Conservation (phyloP, 1,140 invertebrate species). For the Rhopalosiphum maidis region DNA sequence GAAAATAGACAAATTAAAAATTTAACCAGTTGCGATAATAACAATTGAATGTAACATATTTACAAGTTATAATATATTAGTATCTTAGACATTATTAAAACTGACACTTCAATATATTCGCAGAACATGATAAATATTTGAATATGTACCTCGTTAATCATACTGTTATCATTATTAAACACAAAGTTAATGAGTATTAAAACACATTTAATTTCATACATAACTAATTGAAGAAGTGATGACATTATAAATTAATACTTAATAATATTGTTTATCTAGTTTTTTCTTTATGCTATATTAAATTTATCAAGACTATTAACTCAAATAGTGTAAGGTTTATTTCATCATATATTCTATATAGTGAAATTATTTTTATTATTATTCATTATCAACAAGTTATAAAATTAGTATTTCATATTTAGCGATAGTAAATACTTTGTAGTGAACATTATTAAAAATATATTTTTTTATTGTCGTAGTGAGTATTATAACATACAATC, state of each 20-base stretch:
- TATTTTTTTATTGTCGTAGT: too few relatives aligned
- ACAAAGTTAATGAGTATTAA: too few relatives aligned
- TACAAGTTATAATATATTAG: not conserved
- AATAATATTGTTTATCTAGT: too few relatives aligned
- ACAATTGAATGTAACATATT: not conserved
- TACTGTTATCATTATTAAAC: not conserved
- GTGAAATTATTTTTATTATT: not conserved
- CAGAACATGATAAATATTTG: too few relatives aligned
- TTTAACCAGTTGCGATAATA: not conserved
- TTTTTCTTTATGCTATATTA: too few relatives aligned
- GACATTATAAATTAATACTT: not conserved
- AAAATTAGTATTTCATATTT: not conserved
- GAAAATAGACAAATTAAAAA: not conserved
- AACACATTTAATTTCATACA: not conserved
- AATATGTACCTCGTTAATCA: not conserved
- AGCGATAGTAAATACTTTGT: not conserved
- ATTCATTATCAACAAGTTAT: not conserved
- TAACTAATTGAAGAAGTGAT: not conserved
- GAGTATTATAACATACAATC: too few relatives aligned
- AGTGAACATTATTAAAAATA: too few relatives aligned
- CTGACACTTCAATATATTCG: too few relatives aligned
- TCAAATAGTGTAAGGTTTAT: not conserved
- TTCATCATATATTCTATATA: not conserved
- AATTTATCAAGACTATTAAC: too few relatives aligned
- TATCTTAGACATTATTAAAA: too few relatives aligned